Base-by-base conservation (phyloP, 2,888 invertebrate genomes). In the Andrena fulva region DNA sequence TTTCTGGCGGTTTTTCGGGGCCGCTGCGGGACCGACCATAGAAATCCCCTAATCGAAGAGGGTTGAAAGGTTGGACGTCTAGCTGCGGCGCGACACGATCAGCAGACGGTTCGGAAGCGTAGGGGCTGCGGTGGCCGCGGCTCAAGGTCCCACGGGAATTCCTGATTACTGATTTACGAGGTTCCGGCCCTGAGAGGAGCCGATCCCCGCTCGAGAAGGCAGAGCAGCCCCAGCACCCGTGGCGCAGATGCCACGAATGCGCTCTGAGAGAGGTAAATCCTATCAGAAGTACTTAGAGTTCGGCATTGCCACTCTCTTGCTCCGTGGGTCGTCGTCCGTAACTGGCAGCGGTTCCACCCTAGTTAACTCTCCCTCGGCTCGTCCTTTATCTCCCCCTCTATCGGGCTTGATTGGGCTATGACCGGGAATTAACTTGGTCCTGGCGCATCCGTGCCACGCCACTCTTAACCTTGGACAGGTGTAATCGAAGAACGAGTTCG, bases 111-210 rank as follows among this genome's bases (percentile, higher is more conserved):
- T 75, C 73, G 54, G 64, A 69, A 78, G 73, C 52, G 75, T 33
- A 60, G 71, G 27, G 80, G 56, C 77, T 79, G 67, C 60, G 82
- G 76, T 76, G 76, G 62, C 69, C 77, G 64, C 60, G 62, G 56
- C 67, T 52, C 68, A 42, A 62, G 56, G 66, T 76, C 88, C 84
- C 85, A 63, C 72, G 90, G 85, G 91, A 91, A 91, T 91, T 91
- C 56, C 90, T 91, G 92, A 93, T 93, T 92, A 93, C 91, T 91
- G 92, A 93, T 92, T 93, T 92, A 93, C 91, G 92, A 91, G 90
- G 89, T 89, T 90, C 88, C 90, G 86, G 87, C 87, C 87, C 87
- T 83, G 85, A 80, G 83, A 85, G 68, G 72, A 74, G 64, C 66
- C 86, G 88, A 83, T 83, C 86, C 82, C 24, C 66, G 52, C 60